Percentiles rank a stretch among this genome's conserved stretches.
These are phyloP conservation scores for Bubo scandiacus DNA, from an alignment of 2,113 vertebrate genomes.

Conservation along the genomic window DNA sequence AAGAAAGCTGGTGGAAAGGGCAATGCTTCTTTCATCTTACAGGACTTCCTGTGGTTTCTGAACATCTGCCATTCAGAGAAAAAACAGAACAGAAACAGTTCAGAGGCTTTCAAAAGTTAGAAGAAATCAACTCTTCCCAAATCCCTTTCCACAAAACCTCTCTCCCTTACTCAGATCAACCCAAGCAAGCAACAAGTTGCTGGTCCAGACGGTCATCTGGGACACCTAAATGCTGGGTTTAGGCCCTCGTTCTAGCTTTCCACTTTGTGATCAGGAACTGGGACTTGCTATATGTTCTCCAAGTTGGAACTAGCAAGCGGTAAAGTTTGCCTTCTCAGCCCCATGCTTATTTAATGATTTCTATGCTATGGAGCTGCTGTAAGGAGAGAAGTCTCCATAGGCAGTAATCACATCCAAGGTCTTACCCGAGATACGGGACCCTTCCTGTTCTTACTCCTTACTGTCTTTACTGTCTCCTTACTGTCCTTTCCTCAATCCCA, in stretches of 20 bases:
- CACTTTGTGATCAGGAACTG: background rate
- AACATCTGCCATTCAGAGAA: background rate
- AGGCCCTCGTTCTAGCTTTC: background rate
- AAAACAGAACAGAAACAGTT: background rate
- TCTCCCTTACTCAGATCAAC: background rate
- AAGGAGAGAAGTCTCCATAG: background rate
- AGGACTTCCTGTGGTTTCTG: background rate
- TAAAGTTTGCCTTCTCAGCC: background rate
- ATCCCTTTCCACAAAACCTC: background rate
- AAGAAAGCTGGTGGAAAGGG: fast-evolving
- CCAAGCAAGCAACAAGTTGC: background rate
- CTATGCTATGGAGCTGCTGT: background rate
- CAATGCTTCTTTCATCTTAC: background rate
- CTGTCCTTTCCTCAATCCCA: background rate
- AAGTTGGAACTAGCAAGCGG: background rate
- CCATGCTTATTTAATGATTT: background rate
- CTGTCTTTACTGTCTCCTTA: background rate
- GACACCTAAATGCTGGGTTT: background rate
- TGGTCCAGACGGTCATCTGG: background rate
- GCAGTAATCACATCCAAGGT: background rate
- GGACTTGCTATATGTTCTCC: background rate
- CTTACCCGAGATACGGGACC: background rate
- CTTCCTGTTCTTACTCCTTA: background rate
- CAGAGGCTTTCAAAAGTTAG: background rate
- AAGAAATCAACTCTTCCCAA: background rate